phyloP scores from a whole-genome alignment of 2,797 vertebrate genomes.

The Phrynocephalus vlangalii region DNA sequence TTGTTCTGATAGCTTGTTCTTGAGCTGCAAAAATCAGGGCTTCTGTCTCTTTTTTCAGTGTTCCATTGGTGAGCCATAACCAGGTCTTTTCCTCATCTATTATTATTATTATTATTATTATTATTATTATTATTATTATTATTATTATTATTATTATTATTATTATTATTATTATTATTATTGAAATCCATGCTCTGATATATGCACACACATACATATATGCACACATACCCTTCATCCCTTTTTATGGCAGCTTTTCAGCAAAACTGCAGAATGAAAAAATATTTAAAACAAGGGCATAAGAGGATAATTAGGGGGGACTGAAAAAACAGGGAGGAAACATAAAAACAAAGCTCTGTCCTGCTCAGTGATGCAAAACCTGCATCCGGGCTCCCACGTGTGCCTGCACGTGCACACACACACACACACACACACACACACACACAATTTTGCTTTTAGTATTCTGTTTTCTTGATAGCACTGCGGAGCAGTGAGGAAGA shows the following conservation, averaged over 20 bases:
- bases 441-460: slow-evolving; percentile 41
- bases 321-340: background rate
- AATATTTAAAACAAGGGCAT: background rate
- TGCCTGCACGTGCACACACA: no score
- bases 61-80: no score
- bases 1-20: no score
- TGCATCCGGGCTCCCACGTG: accelerated
- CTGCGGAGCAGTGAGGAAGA: slow-evolving; percentile 41
- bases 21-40: no score
- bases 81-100: no score
- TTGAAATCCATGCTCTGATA: no score
- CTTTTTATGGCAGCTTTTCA: background rate
- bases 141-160: no score
- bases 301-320: background rate
- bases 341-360: background rate
- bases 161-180: no score
- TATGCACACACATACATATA: background rate
- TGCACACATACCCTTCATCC: background rate
- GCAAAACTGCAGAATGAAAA: background rate
- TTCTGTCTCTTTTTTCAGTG: no score
- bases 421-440: background rate
- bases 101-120: no score
- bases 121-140: no score
- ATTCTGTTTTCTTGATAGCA: slow-evolving; percentile 61
- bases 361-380: slow-evolving; percentile 35